Evolutionary conservation across 2,888 invertebrate genomes (phyloP).

Genomic region (Ctena decussata): DNA sequence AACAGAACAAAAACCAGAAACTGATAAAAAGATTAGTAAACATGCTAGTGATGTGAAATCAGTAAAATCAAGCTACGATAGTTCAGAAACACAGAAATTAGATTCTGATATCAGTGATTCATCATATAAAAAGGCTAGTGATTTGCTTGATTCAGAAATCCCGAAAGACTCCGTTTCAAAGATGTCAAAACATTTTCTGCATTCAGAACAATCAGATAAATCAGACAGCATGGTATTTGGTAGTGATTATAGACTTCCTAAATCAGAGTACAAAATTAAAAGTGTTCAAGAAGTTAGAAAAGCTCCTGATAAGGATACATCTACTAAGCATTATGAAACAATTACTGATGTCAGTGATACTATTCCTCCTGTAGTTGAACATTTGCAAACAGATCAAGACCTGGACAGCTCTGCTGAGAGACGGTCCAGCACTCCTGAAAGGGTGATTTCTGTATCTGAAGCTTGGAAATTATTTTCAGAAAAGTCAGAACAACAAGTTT

Average conservation of each 20-base stretch:
- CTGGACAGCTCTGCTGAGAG: not conserved
- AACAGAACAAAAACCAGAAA: not conserved
- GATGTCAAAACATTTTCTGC: constrained; percentile 3
- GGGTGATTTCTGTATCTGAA: not conserved
- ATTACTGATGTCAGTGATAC: not conserved
- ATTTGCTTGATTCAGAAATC: not conserved
- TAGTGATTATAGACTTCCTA: not conserved
- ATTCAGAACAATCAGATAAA: not conserved
- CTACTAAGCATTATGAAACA: not conserved
- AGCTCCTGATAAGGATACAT: not conserved
- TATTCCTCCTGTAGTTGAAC: not conserved
- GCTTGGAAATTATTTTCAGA: not conserved
- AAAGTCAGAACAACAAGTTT: not conserved
- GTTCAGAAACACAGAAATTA: not conserved
- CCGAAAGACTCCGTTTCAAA: not conserved
- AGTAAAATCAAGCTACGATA: not conserved
- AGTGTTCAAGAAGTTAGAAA: not conserved
- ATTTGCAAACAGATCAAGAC: not conserved
- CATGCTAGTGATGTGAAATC: not conserved
- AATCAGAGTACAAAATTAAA: not conserved
- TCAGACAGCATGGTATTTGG: not conserved
- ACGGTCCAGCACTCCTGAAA: not conserved
- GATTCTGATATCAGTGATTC: not conserved
- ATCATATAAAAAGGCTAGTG: not conserved
- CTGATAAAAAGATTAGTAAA: not conserved